Conservation (phyloP, 2,888 invertebrate genomes). For the Chalcis sispes region DNA sequence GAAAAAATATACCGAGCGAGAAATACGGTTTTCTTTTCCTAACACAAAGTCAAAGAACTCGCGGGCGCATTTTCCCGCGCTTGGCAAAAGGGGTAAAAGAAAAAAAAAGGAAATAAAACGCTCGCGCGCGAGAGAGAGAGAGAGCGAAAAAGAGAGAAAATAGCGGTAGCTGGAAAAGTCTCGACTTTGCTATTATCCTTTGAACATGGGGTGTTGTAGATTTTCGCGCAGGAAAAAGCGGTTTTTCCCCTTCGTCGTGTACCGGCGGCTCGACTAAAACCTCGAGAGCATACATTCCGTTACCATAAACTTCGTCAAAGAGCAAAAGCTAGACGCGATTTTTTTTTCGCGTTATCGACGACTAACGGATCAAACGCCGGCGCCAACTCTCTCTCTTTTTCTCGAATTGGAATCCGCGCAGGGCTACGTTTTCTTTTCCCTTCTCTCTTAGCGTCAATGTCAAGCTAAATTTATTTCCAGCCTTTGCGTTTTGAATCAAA, state of each 20-base stretch:
- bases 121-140: too few species aligned
- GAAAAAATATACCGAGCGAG: background rate
- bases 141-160: too few species aligned
- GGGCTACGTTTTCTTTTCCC: too few species aligned
- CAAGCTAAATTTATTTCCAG: too few species aligned
- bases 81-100: too few species aligned
- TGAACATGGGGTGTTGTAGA: background rate
- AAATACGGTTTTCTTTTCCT: background rate
- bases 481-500: too few species aligned
- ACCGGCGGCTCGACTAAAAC: background rate
- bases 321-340: background rate
- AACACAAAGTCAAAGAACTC: background rate
- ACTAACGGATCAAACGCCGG: background rate
- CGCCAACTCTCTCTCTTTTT: too few species aligned
- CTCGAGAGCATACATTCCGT: background rate
- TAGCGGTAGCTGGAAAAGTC: background rate
- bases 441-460: too few species aligned
- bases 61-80: background rate
- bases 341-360: conserved; percentile 4
- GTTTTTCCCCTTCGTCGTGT: background rate
- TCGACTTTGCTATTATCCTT: background rate
- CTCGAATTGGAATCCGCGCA: too few species aligned
- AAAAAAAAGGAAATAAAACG: too few species aligned
- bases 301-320: conserved; percentile 8
- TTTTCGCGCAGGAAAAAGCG: conserved; percentile 3